Conservation (phyloP, 1,140 invertebrate species). For the Bombus waltoni region DNA sequence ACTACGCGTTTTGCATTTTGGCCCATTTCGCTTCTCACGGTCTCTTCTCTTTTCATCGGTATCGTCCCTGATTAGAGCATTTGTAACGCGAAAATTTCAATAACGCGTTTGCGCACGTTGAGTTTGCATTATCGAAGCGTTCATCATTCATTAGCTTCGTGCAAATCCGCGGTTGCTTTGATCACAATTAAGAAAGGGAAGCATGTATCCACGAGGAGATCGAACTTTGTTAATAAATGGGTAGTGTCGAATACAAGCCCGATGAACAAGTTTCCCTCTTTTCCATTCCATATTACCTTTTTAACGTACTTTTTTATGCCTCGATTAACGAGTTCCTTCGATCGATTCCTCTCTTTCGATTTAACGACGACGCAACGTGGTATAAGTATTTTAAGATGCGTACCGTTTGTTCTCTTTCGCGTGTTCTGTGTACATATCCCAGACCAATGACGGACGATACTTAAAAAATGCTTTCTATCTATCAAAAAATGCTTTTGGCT, state of each 20-base stretch:
- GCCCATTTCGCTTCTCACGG: background rate
- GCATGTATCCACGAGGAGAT: background rate
- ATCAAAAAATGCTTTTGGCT: no score
- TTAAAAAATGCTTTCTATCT: no score
- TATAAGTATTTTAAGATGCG: no score
- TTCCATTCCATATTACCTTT: background rate
- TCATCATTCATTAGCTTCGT: background rate
- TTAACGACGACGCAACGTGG: no score
- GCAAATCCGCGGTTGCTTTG: conserved; percentile 26
- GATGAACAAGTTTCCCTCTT: background rate
- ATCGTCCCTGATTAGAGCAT: background rate
- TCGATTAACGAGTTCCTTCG: background rate
- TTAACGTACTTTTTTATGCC: background rate
- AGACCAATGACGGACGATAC: no score
- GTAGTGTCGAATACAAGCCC: background rate
- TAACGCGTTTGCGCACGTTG: background rate
- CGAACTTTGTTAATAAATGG: conserved; percentile 38
- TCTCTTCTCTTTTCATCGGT: background rate
- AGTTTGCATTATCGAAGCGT: conserved; percentile 12
- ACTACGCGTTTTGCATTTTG: background rate
- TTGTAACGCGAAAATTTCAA: conserved; percentile 17
- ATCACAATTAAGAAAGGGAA: background rate
- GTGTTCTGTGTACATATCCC: no score
- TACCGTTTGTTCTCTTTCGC: no score
- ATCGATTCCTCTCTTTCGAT: background rate